Base-by-base conservation (phyloP, 2,888 invertebrate species). In the Nemurella pictetii region DNA sequence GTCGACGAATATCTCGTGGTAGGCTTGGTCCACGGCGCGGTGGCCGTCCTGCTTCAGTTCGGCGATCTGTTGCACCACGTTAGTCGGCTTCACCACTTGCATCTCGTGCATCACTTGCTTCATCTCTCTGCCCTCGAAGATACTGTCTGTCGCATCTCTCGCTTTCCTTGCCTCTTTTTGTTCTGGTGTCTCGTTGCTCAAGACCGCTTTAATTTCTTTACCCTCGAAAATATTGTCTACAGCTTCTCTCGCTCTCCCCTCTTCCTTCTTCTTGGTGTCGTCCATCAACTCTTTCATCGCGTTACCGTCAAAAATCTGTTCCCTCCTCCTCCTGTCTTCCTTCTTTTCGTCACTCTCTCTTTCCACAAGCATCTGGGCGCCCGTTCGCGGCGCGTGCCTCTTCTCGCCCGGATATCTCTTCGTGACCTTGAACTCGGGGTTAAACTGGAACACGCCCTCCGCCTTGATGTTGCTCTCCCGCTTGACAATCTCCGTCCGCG, bases 391-490 rank as follows among this genome's bases (percentile, higher is more conserved):
- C 3, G 78, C 78, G 29, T 82, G 82, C 2, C 82, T 20, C 82
- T 55, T 82, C 72, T 82, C 82, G 26, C 82, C 82, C 7, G 55
- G 72, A 15, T 25, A 55, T 2, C 28, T 26, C 20, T 55, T 82
- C 0, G 28, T n/a, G 75, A 15, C 15, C 5, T 55, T 25, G 72
- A 72, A 82, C 27, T 86, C 86, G 2, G 84, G 83, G 0, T 55
- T 7, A 0, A 36, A 73, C 20, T 86, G 85, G 35, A 86, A 74
- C 25, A 30, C 77, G 0, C 86, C 85, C 83, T 86, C 85, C 0
- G 78, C 82, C 29, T 85, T 84, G 15, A 86, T 35, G n/a, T 83
- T 32, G 26, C 74, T 32, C n/a, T 81, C 82, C 7, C 83, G 85
- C 26, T 83, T 83, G 5, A 75, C 35, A 26, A 85, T 9, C 12